Evolutionary conservation across 2,888 invertebrate genomes (phyloP).

Genomic region (Endotricha flammealis): DNA sequence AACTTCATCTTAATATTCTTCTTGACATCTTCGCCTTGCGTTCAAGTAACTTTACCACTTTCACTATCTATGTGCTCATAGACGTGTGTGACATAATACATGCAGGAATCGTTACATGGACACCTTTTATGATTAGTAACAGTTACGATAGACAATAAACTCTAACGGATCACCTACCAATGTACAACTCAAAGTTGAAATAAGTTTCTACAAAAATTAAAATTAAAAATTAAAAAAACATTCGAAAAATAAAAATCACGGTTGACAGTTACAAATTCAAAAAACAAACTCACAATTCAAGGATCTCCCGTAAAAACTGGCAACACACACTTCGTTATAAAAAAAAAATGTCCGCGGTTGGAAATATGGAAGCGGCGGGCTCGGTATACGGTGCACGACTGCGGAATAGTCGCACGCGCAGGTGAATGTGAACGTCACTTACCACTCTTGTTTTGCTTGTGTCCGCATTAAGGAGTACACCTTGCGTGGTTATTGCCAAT

Average conservation of each 20-base stretch:
- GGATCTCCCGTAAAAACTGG: constrained; percentile 35
- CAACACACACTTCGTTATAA: constrained; percentile 52
- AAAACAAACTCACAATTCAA: constrained; percentile 28
- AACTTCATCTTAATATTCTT: background rate
- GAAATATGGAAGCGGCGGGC: constrained; percentile 42
- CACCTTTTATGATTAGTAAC: constrained; percentile 10
- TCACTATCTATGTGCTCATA: constrained; percentile 41
- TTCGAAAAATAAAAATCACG: too few species aligned
- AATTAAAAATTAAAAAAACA: constrained; percentile 15
- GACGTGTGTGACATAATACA: constrained; percentile 36
- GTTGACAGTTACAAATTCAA: background rate
- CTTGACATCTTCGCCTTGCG: constrained; percentile 28
- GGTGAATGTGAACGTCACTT: constrained; percentile 68
- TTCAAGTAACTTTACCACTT: constrained; percentile 36
- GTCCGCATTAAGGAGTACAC: constrained; percentile 43
- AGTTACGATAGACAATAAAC: constrained; percentile 9
- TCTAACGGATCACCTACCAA: constrained; percentile 8
- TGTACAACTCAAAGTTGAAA: too few species aligned
- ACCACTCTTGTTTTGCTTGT: constrained; percentile 66
- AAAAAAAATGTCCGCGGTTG: constrained; percentile 33
- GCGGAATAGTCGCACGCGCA: constrained; percentile 57
- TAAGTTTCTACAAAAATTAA: too few species aligned
- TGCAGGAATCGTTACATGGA: constrained; percentile 12
- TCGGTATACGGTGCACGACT: constrained; percentile 55
- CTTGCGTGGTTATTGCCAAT: constrained; percentile 32